A percentile compares a stretch with the other conserved stretches of the same genome.
phyloP scores from a whole-genome alignment of 2,888 invertebrate genomes.

The Andrena flavipes region DNA sequence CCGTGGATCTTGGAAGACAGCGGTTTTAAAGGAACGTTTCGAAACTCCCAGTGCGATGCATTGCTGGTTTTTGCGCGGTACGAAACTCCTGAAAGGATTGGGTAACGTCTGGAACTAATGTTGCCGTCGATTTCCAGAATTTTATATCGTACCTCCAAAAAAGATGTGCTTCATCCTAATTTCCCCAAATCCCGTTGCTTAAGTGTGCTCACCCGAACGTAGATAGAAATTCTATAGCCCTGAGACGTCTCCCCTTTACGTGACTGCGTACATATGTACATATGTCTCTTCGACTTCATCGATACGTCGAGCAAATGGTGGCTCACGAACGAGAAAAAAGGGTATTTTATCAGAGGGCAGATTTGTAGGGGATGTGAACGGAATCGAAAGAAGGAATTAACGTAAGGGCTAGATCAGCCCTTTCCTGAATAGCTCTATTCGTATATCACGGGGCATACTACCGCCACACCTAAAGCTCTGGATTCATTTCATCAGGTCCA shows the following conservation, averaged over 20 bases:
- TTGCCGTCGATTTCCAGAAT: background rate
- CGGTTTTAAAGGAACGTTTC: background rate
- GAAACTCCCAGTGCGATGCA: background rate
- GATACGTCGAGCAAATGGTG: slow-evolving; percentile 23
- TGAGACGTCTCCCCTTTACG: slow-evolving; percentile 28
- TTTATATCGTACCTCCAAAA: background rate
- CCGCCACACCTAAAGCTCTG: slow-evolving; percentile 8
- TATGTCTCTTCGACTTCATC: slow-evolving; percentile 43
- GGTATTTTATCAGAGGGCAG: slow-evolving; percentile 30
- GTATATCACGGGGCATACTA: slow-evolving; percentile 9
- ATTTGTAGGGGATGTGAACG: slow-evolving; percentile 35
- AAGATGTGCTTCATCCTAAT: background rate
- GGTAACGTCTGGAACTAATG: background rate
- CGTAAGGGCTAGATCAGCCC: slow-evolving; percentile 49
- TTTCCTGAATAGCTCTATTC: slow-evolving; percentile 30
- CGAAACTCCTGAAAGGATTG: background rate
- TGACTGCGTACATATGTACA: background rate
- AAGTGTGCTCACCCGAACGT: background rate
- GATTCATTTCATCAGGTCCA: slow-evolving; percentile 18
- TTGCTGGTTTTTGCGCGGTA: background rate
- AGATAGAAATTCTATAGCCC: slow-evolving; percentile 21
- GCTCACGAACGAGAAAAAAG: slow-evolving; percentile 13
- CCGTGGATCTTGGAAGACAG: background rate
- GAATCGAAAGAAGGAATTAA: slow-evolving; percentile 49
- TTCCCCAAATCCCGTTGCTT: background rate